Conservation (phyloP, 2,797 vertebrate species). For the Phataginus tetradactyla region DNA sequence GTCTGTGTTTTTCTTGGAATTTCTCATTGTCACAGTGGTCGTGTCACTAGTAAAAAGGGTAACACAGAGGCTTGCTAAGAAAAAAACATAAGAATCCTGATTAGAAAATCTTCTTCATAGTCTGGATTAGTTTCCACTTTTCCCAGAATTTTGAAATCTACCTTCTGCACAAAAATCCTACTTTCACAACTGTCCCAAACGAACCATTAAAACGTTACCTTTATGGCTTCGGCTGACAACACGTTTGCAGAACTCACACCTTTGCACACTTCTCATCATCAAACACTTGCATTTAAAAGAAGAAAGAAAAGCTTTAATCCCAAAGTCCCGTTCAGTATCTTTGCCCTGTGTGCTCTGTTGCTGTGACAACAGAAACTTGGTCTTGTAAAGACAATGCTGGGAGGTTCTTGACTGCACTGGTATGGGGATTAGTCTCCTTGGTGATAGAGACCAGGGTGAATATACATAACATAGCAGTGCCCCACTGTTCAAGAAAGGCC, state of each 20-base stretch:
- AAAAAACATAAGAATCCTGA: constrained; percentile 72
- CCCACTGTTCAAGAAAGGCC: constrained; percentile 70
- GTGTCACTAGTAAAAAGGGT: constrained; percentile 79
- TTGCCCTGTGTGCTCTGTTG: constrained; percentile 81
- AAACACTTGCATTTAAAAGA: constrained; percentile 67
- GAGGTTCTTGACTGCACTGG: constrained; percentile 82
- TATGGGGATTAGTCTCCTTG: constrained; percentile 86
- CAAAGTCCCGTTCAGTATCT: constrained; percentile 47
- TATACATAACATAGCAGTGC: constrained; percentile 78
- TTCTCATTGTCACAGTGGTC: constrained; percentile 82
- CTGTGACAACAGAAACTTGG: constrained; percentile 85
- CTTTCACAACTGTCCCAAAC: constrained; percentile 1
- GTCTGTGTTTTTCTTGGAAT: constrained; percentile 78
- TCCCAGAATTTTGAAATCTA: constrained; percentile 29
- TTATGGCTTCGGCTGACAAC: not conserved
- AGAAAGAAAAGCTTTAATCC: constrained; percentile 67
- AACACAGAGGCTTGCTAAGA: constrained; percentile 67
- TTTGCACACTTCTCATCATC: not conserved
- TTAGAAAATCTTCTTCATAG: constrained; percentile 62
- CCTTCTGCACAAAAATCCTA: constrained; percentile 11
- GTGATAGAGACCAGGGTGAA: constrained; percentile 84
- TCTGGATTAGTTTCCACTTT: constrained; percentile 16
- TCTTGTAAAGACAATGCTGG: constrained; percentile 79
- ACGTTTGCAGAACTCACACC: not conserved
- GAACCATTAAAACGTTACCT: not conserved